Conservation (phyloP, 2,888 invertebrate genomes). For the Rugalucina vietnamica region DNA sequence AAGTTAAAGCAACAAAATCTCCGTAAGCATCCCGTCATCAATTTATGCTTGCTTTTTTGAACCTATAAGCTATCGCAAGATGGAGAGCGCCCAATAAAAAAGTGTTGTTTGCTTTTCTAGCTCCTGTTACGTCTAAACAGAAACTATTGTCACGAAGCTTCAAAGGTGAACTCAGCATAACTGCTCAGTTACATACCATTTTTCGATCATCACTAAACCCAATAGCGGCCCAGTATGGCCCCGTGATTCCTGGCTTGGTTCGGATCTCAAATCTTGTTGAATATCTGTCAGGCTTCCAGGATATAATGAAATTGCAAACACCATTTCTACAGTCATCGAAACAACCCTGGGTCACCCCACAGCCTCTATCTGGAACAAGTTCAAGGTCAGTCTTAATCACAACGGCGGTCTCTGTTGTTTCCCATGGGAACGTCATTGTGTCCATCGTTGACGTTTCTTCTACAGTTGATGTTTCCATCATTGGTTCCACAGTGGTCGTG, state of each 20-base stretch:
- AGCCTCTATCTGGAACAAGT: constrained; percentile 59
- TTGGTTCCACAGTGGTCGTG: constrained; percentile 56
- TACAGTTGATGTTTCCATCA: constrained; percentile 57
- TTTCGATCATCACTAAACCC: constrained; percentile 80
- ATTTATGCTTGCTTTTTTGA: no score
- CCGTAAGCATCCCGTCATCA: no score
- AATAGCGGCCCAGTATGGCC: constrained; percentile 76
- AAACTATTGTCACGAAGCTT: no score
- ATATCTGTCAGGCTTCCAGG: constrained; percentile 74
- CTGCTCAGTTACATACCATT: constrained; percentile 80
- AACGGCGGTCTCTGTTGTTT: neutral
- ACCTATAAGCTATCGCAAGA: no score
- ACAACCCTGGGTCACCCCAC: constrained; percentile 80
- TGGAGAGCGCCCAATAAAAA: no score
- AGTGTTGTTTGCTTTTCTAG: no score
- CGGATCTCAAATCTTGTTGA: constrained; percentile 69
- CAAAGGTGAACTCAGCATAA: no score
- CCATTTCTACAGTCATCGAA: constrained; percentile 76
- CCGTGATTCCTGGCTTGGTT: constrained; percentile 51
- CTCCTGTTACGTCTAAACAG: no score
- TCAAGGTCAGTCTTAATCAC: neutral
- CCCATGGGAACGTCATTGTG: neutral
- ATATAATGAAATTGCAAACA: constrained; percentile 75
- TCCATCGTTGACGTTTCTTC: constrained; percentile 34
- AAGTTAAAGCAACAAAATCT: no score